A percentile compares a stretch with the other conserved stretches of the same genome.
These are phyloP conservation scores for Maniola jurtina DNA, from an alignment of 1,140 invertebrate species.

Conservation along the genomic window DNA sequence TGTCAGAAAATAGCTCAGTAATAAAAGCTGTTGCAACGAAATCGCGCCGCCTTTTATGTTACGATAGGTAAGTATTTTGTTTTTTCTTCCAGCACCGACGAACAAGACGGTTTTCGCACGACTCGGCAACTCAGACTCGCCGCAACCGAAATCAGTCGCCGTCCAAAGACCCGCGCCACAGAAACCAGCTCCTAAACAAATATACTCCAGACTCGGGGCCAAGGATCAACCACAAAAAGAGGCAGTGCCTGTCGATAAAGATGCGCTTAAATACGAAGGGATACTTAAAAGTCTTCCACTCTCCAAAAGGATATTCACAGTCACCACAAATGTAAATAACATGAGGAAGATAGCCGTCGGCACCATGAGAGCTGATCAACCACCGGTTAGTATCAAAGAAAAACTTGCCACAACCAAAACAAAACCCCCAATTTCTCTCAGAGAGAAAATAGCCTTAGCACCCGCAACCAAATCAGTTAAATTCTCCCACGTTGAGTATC, in stretches of 20 bases:
- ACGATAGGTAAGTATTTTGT: background rate
- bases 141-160: slow-evolving; percentile 6
- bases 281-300: slow-evolving; percentile 56
- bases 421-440: slow-evolving; percentile 56
- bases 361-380: slow-evolving; percentile 73
- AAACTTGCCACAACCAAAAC: slow-evolving; percentile 59
- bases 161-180: slow-evolving; percentile 23
- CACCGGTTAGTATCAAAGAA: slow-evolving; percentile 64
- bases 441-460: slow-evolving; percentile 61
- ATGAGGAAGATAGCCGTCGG: slow-evolving; percentile 55
- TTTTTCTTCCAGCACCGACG: slow-evolving; percentile 38
- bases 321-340: slow-evolving; percentile 56
- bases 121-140: slow-evolving; percentile 52
- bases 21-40: no score
- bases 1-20: no score
- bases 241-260: slow-evolving; percentile 52
- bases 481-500: slow-evolving; percentile 72
- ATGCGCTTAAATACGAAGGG: slow-evolving; percentile 72
- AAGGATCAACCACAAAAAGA: slow-evolving; percentile 43
- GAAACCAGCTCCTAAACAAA: slow-evolving; percentile 47
- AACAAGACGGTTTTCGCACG: slow-evolving; percentile 63
- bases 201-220: slow-evolving; percentile 62
- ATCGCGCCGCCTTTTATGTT: no score
- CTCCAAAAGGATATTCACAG: slow-evolving; percentile 60
- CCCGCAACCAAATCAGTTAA: slow-evolving; percentile 63